These are phyloP conservation scores for Notothenia coriiceps DNA, from an alignment of 2,113 vertebrate genomes.

Conservation along the genomic window DNA sequence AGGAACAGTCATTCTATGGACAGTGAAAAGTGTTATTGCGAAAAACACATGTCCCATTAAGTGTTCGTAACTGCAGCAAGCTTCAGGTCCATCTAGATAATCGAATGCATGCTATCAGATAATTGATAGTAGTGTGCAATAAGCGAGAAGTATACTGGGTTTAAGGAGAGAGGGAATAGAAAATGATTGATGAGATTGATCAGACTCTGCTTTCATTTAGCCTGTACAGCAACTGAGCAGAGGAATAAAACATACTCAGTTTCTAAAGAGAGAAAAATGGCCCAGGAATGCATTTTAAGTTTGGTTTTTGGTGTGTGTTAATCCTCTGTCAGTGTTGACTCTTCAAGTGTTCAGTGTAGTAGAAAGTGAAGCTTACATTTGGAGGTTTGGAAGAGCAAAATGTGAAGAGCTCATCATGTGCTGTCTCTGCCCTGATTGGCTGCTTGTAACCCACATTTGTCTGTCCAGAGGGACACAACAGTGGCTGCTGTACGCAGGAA, in stretches of 20 bases:
- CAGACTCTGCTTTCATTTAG: background rate
- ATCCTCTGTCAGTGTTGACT: constrained; percentile 32
- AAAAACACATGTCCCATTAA: background rate
- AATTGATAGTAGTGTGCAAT: background rate
- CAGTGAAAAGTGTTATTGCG: constrained; percentile 13
- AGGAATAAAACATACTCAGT: background rate
- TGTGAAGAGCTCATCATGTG: constrained; percentile 52
- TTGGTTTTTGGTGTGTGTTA: constrained; percentile 12
- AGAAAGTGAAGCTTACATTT: constrained; percentile 39
- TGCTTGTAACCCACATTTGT: constrained; percentile 58
- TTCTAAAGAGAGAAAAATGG: background rate
- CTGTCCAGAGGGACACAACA: constrained; percentile 31
- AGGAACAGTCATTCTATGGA: background rate
- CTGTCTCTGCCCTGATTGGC: constrained; percentile 23
- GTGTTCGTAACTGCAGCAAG: background rate
- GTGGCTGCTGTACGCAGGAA: background rate
- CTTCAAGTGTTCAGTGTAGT: background rate
- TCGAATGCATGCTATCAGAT: constrained; percentile 5
- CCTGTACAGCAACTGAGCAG: background rate
- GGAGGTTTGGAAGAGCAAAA: constrained; percentile 28
- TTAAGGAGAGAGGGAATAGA: background rate
- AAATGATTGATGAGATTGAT: background rate
- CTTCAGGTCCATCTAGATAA: background rate
- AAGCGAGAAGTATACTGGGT: background rate
- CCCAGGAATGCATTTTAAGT: background rate